These are phyloP conservation scores for Plebejus argus DNA, from an alignment of 2,888 invertebrate genomes.

Conservation along the genomic window DNA sequence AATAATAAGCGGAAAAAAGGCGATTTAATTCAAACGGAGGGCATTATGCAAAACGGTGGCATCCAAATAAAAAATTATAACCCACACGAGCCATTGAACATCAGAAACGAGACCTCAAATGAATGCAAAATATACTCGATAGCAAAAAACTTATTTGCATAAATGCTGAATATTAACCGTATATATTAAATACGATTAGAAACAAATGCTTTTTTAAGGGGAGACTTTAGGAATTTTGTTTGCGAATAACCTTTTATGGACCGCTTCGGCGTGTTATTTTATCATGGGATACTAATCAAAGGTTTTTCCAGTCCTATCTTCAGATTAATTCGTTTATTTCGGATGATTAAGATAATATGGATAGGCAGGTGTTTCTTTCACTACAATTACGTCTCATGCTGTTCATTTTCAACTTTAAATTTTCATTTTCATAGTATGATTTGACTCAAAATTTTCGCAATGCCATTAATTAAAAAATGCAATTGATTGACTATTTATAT, in stretches of 20 bases:
- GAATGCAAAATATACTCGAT: constrained; percentile 62
- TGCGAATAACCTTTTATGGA: constrained; percentile 4
- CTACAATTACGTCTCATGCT: no score
- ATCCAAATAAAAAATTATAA: constrained; percentile 61
- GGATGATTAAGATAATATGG: no score
- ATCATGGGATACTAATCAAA: not conserved
- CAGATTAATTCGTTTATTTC: no score
- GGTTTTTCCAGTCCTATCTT: not conserved
- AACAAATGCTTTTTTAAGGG: constrained; percentile 17
- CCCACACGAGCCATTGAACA: constrained; percentile 69
- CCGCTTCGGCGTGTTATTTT: not conserved
- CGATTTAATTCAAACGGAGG: constrained; percentile 53
- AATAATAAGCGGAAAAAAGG: constrained; percentile 41
- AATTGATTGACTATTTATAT: no score
- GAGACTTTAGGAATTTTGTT: constrained; percentile 3
- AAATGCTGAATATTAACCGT: constrained; percentile 59
- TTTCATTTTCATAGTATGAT: no score
- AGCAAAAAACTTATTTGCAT: constrained; percentile 60
- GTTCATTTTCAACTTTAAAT: no score
- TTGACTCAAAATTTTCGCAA: no score
- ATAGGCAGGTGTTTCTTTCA: no score
- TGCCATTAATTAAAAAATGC: no score
- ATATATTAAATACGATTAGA: constrained; percentile 58
- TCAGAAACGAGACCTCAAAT: constrained; percentile 64
- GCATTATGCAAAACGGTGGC: constrained; percentile 57